Evolutionary conservation across 2,888 invertebrate genomes (phyloP).

Genomic region (Omphaloscelis lunosa): DNA sequence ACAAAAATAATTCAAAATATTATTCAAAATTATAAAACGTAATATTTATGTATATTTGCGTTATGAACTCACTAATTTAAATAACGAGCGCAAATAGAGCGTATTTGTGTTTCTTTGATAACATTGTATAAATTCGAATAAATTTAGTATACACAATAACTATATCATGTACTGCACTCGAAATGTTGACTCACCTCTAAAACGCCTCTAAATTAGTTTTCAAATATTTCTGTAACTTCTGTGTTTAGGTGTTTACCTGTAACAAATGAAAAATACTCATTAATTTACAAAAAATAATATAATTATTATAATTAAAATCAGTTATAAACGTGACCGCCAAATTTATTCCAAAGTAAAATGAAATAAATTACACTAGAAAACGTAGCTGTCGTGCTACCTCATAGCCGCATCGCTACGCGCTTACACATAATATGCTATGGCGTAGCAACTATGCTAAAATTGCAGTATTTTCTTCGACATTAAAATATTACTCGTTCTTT

Average conservation of each 20-base stretch:
- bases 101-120: conserved; percentile 13
- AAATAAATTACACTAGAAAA: background rate
- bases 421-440: background rate
- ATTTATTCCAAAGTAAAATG: background rate
- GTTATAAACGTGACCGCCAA: background rate
- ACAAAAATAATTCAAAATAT: background rate
- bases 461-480: background rate
- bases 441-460: background rate
- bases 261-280: conserved; percentile 50
- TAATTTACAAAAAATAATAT: conserved; percentile 19
- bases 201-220: conserved; percentile 9
- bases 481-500: background rate
- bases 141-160: conserved; percentile 13
- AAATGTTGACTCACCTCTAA: conserved; percentile 20
- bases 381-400: conserved; percentile 23
- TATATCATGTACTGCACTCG: background rate
- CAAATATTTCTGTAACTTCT: conserved; percentile 21
- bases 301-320: background rate
- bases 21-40: conserved; percentile 12
- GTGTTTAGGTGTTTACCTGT: conserved; percentile 54
- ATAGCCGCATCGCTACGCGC: conserved; percentile 22
- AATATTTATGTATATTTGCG: conserved; percentile 3
- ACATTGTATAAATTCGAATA: conserved; percentile 28
- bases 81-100: conserved; percentile 24
- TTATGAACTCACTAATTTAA: conserved; percentile 28